Evolutionary conservation across 2,797 vertebrate species (phyloP).

Genomic region (Epinephelus awoara): DNA sequence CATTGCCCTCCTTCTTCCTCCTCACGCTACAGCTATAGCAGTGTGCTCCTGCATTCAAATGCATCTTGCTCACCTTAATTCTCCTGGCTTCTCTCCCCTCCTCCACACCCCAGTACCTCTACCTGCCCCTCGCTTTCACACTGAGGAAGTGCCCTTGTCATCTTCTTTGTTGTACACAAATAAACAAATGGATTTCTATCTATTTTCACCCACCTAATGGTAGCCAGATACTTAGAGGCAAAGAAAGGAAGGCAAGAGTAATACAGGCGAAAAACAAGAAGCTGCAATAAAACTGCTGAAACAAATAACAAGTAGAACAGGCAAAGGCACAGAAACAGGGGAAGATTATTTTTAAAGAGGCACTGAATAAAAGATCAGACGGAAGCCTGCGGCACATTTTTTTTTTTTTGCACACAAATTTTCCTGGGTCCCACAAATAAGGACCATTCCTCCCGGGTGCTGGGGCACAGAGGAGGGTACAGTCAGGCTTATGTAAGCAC

Average conservation of each 20-base stretch:
- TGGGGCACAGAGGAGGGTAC: conserved; percentile 35
- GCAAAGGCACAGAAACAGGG: conserved; percentile 8
- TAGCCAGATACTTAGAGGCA: neutral
- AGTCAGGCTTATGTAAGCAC: conserved; percentile 53
- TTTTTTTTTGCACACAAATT: conserved; percentile 34
- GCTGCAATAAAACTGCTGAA: conserved; percentile 35
- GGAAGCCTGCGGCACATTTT: conserved; percentile 39
- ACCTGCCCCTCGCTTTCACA: neutral
- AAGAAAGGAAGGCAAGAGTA: conserved; percentile 22
- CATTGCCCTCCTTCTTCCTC: neutral
- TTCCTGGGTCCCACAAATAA: conserved; percentile 70
- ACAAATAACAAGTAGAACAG: conserved; percentile 37
- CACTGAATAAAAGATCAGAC: conserved; percentile 68
- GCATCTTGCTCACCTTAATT: neutral
- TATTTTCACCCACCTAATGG: neutral
- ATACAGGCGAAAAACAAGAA: conserved; percentile 21
- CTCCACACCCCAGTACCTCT: neutral
- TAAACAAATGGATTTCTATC: neutral
- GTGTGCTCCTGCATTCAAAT: neutral
- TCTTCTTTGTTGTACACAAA: neutral
- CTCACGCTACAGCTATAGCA: neutral
- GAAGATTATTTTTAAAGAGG: conserved; percentile 50
- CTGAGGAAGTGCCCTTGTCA: neutral
- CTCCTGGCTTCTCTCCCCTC: neutral
- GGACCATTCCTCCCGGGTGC: conserved; percentile 61